phyloP scores from a whole-genome alignment of 2,888 invertebrate genomes.

The Margaritifera margaritifera region DNA sequence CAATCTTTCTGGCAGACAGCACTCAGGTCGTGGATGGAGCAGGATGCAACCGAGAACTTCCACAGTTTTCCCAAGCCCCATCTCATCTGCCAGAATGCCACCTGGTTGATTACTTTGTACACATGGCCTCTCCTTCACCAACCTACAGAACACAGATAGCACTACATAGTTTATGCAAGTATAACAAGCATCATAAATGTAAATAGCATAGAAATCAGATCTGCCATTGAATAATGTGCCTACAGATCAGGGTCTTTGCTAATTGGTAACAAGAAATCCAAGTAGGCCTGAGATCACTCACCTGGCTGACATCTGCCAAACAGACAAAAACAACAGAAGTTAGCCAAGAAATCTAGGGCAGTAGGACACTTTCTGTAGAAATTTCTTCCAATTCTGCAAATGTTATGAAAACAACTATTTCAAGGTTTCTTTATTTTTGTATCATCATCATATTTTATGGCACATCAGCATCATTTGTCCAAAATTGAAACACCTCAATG shows the following conservation, averaged over 20 bases:
- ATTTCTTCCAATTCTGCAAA: too few relatives aligned
- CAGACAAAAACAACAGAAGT: too few relatives aligned
- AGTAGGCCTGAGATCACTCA: too few relatives aligned
- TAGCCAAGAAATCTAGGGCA: too few relatives aligned
- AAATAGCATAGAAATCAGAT: not conserved
- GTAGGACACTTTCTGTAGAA: too few relatives aligned
- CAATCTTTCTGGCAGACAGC: conserved; percentile 18
- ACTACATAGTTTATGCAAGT: not conserved
- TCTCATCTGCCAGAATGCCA: conserved; percentile 86
- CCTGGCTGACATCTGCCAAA: too few relatives aligned
- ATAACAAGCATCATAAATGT: not conserved
- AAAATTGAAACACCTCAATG: too few relatives aligned
- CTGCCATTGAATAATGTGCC: not conserved
- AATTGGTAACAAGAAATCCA: too few relatives aligned
- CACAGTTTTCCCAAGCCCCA: conserved; percentile 88
- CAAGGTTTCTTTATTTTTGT: too few relatives aligned
- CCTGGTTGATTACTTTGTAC: conserved; percentile 75
- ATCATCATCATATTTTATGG: too few relatives aligned
- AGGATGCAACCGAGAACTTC: conserved; percentile 82
- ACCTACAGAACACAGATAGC: conserved; percentile 36
- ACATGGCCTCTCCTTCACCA: conserved; percentile 72
- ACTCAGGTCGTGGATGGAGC: conserved; percentile 73
- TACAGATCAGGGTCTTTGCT: not conserved
- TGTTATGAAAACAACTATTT: too few relatives aligned
- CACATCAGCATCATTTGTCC: too few relatives aligned